A percentile compares a stretch with the other conserved stretches of the same genome.
Conservation (phyloP, 2,888 invertebrate species). For the Sphaeridia pumilis region DNA sequence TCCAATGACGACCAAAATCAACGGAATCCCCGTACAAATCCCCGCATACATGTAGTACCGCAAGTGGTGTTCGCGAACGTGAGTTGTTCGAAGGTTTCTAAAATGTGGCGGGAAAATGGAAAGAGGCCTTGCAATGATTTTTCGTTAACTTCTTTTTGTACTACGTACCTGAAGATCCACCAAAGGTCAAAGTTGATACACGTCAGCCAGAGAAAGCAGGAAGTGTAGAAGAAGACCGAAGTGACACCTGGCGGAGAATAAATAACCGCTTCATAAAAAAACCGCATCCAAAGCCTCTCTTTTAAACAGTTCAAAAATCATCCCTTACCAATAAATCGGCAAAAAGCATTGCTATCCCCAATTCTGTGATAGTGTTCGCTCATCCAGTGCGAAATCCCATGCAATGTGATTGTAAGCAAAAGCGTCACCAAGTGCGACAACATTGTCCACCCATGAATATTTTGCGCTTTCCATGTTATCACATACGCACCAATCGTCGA, state of each 20-base stretch:
- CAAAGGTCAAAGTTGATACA: constrained; percentile 26
- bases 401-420: no score
- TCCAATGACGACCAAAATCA: constrained; percentile 1
- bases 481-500: constrained; percentile 19
- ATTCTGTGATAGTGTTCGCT: no score
- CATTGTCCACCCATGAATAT: constrained; percentile 24
- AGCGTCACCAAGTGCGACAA: no score
- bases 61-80: neutral
- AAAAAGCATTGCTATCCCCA: no score
- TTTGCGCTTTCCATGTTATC: constrained; percentile 21
- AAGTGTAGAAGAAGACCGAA: constrained; percentile 22
- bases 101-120: no score
- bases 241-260: constrained; percentile 19
- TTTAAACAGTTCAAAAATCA: no score
- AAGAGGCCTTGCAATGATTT: no score
- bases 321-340: no score
- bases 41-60: neutral
- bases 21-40: constrained; percentile 6
- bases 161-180: constrained; percentile 20
- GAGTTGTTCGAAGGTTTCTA: neutral
- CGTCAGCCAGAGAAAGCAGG: constrained; percentile 26
- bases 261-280: no score
- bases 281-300: no score
- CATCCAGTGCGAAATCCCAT: no score
- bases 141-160: no score